Evolutionary conservation across 1,140 invertebrate species (phyloP).

Genomic region (Hetaerina americana): DNA sequence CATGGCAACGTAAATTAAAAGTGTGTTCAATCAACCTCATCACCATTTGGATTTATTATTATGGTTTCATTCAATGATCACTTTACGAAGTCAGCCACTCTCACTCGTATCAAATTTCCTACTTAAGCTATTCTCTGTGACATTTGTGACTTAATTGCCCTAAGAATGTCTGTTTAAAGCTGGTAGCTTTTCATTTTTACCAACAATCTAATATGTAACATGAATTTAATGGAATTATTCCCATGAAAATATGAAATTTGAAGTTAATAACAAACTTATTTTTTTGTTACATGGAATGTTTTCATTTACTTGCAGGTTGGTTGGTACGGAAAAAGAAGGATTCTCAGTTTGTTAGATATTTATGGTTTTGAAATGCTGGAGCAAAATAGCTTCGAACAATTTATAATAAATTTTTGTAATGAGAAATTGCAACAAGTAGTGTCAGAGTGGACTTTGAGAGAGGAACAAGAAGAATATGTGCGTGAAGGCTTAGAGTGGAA

Average conservation of each 20-base stretch:
- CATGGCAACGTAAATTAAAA: too few species aligned
- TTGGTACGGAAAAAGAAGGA: slow-evolving; percentile 34
- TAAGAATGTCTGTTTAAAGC: too few species aligned
- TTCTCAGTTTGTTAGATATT: slow-evolving; percentile 68
- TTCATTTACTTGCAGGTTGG: slow-evolving; percentile 27
- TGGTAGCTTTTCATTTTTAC: too few species aligned
- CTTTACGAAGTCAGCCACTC: too few species aligned
- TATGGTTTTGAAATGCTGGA: slow-evolving; percentile 80
- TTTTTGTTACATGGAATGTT: slow-evolving; percentile 4
- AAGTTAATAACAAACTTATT: slow-evolving; percentile 3
- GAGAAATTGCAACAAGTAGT: slow-evolving; percentile 76
- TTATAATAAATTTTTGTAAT: slow-evolving; percentile 84
- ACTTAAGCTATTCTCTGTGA: too few species aligned
- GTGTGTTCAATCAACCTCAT: too few species aligned
- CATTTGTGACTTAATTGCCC: too few species aligned
- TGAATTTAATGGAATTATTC: too few species aligned
- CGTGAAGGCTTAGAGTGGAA: slow-evolving; percentile 60
- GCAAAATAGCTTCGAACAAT: slow-evolving; percentile 58
- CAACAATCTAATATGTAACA: too few species aligned
- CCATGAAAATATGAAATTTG: slow-evolving; percentile 25
- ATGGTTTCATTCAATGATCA: too few species aligned
- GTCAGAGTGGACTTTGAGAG: slow-evolving; percentile 48
- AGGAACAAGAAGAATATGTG: slow-evolving; percentile 75
- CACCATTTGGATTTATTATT: too few species aligned
- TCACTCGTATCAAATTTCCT: too few species aligned